phyloP scores from a whole-genome alignment of 2,797 vertebrate genomes.

The Sebastes itinus region DNA sequence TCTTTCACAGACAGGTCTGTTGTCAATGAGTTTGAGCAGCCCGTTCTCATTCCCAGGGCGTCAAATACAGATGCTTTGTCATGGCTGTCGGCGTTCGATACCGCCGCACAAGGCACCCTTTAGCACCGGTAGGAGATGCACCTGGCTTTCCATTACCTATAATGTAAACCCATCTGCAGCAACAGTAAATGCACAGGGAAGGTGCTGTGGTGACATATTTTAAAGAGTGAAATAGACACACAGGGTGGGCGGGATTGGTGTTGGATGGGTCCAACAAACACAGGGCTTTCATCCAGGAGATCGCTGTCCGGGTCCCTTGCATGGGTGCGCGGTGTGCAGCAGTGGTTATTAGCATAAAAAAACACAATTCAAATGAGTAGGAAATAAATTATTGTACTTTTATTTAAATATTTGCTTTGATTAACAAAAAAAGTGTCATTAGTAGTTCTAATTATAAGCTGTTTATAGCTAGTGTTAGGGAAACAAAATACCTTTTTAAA shows the following conservation, averaged over 20 bases:
- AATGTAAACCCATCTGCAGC: neutral
- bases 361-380: neutral
- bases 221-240: neutral
- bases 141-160: neutral
- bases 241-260: neutral
- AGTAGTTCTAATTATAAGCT: neutral
- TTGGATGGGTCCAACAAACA: neutral
- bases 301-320: too few relatives aligned
- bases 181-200: neutral
- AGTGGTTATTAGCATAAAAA: neutral
- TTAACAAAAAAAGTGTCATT: neutral
- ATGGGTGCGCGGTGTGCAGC: neutral
- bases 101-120: too few relatives aligned
- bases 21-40: neutral
- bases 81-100: neutral
- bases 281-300: neutral
- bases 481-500: too few relatives aligned
- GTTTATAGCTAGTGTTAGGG: neutral
- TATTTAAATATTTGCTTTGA: neutral
- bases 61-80: neutral
- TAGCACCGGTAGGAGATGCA: too few relatives aligned
- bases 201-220: neutral
- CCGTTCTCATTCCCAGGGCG: neutral
- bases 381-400: neutral
- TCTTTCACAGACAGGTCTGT: neutral